Conservation (phyloP, 2,797 vertebrate genomes). For the Characodon lateralis region DNA sequence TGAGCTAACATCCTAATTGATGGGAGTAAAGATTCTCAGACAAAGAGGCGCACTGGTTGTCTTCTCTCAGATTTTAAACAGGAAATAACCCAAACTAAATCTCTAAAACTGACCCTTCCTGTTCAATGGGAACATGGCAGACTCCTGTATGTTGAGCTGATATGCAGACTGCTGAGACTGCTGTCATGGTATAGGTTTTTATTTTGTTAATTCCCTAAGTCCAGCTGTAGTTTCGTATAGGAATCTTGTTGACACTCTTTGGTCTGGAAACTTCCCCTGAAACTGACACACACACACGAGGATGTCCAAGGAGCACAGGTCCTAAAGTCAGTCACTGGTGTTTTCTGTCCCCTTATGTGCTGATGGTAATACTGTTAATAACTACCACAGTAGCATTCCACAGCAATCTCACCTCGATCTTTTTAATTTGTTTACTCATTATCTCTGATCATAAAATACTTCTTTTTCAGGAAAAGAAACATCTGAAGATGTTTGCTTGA, state of each 20-base stretch:
- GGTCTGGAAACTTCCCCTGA: neutral
- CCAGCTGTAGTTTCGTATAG: neutral
- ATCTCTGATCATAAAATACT: neutral
- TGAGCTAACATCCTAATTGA: too few species aligned
- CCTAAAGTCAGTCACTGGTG: neutral
- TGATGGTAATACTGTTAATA: constrained; percentile 48
- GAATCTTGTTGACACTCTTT: neutral
- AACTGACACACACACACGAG: neutral
- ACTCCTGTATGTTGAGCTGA: too few species aligned
- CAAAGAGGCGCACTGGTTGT: neutral
- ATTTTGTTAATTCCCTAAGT: neutral
- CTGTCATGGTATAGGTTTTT: too few species aligned
- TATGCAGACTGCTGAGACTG: too few species aligned
- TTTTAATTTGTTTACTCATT: neutral
- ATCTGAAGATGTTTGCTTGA: neutral
- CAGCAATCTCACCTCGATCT: constrained; percentile 20
- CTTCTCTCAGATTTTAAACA: too few species aligned
- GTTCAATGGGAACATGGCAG: too few species aligned
- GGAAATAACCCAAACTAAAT: too few species aligned
- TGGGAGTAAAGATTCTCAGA: too few species aligned
- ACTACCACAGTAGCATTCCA: constrained; percentile 36
- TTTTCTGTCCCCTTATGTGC: constrained; percentile 9
- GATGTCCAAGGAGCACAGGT: neutral
- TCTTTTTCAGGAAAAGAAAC: too few species aligned
- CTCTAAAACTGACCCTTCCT: too few species aligned